phyloP scores from a whole-genome alignment of 2,113 vertebrate species.

The Corythornis madagascariensis region DNA sequence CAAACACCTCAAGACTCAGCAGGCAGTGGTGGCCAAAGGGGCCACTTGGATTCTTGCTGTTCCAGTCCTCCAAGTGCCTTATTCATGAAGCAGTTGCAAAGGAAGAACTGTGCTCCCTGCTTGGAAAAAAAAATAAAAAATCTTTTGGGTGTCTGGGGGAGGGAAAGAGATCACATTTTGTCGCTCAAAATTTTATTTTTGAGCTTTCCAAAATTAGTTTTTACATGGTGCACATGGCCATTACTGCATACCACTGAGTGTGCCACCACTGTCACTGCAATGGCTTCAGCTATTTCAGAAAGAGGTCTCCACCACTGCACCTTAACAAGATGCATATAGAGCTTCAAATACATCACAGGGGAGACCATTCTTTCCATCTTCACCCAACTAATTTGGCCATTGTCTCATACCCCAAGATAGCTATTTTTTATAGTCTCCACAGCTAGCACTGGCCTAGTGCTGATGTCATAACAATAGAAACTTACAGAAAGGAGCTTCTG shows the following conservation, averaged over 20 bases:
- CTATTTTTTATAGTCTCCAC: not conserved
- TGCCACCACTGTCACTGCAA: not conserved
- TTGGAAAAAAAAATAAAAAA: not conserved
- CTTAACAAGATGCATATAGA: rapidly evolving
- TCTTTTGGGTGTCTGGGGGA: not conserved
- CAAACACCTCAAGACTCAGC: not conserved
- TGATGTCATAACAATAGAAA: not conserved
- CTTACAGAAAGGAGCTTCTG: not conserved
- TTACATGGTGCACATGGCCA: rapidly evolving
- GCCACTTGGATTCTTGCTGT: not conserved
- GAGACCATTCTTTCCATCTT: not conserved
- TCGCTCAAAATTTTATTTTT: not conserved
- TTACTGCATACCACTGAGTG: not conserved
- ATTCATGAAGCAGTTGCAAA: not conserved
- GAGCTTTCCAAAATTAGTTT: not conserved
- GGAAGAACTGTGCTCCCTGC: not conserved
- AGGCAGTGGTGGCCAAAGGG: not conserved
- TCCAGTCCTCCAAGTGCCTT: not conserved
- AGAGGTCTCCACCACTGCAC: not conserved
- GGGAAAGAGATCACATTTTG: not conserved
- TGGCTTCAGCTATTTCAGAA: not conserved
- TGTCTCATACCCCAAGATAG: not conserved
- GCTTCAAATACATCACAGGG: not conserved
- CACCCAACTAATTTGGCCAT: not conserved
- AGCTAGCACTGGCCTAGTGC: not conserved